These are phyloP conservation scores for Epicauta chinensis DNA, from an alignment of 1,140 invertebrate genomes.

Conservation along the genomic window DNA sequence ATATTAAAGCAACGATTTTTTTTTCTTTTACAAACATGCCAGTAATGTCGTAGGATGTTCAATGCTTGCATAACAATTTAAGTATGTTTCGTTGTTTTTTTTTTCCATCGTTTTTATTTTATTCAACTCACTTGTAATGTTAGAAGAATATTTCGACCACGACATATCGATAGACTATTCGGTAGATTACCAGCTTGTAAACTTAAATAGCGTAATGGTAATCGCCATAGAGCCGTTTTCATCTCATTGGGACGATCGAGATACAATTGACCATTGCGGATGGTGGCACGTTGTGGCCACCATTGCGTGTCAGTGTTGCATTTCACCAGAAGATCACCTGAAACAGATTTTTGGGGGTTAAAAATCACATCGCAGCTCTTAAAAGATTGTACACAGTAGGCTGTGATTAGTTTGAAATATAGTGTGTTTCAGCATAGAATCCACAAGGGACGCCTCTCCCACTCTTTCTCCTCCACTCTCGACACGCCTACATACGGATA, in stretches of 20 bases:
- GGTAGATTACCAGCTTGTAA: constrained; percentile 34
- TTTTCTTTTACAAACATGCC: too few relatives aligned
- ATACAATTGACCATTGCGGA: constrained; percentile 33
- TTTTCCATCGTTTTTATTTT: too few relatives aligned
- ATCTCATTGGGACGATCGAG: constrained; percentile 13
- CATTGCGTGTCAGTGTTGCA: constrained; percentile 33
- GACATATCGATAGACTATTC: constrained; percentile 35
- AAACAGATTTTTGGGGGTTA: too few relatives aligned
- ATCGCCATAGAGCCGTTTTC: constrained; percentile 18
- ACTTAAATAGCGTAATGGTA: constrained; percentile 37
- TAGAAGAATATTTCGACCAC: constrained; percentile 30
- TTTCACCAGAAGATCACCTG: constrained; percentile 36
- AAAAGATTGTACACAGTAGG: too few relatives aligned
- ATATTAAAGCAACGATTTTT: not conserved
- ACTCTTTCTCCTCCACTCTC: too few relatives aligned
- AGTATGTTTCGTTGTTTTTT: not conserved
- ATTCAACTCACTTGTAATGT: constrained; percentile 35
- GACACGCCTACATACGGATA: too few relatives aligned
- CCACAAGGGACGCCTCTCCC: too few relatives aligned
- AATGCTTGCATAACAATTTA: constrained; percentile 8
- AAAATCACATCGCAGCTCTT: too few relatives aligned
- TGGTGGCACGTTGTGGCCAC: constrained; percentile 31
- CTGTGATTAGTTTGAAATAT: too few relatives aligned
- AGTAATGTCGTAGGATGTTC: constrained; percentile 11
- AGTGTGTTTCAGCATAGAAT: too few relatives aligned